These are phyloP conservation scores for Atractosteus spatula DNA, from an alignment of 2,113 vertebrate species.

Conservation along the genomic window DNA sequence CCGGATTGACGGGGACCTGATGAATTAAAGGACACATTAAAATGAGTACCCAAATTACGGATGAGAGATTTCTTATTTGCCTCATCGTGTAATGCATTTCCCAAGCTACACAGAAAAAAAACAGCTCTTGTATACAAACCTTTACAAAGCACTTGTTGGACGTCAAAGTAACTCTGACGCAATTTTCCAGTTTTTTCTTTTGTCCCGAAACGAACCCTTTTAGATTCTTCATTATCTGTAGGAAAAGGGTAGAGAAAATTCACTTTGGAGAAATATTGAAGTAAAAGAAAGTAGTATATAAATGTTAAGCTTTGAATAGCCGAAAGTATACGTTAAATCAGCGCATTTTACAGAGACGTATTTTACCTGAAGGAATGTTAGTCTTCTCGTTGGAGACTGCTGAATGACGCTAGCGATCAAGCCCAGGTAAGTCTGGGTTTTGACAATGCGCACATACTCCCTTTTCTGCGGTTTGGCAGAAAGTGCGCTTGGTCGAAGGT, in stretches of 20 bases:
- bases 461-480: too few relatives aligned
- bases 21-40: neutral
- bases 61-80: neutral
- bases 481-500: too few relatives aligned
- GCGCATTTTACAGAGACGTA: too few relatives aligned
- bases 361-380: conserved; percentile 73
- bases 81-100: neutral
- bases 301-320: neutral
- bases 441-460: conserved; percentile 59
- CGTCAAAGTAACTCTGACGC: conserved; percentile 57
- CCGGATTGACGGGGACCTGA: conserved; percentile 46
- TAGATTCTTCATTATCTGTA: conserved; percentile 54
- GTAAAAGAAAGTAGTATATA: neutral
- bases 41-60: too few relatives aligned
- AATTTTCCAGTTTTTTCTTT: conserved; percentile 44
- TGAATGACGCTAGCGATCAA: conserved; percentile 75
- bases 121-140: conserved; percentile 29
- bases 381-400: conserved; percentile 62
- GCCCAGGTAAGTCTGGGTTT: conserved; percentile 70
- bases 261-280: neutral
- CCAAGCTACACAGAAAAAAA: neutral
- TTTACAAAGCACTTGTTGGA: conserved; percentile 56
- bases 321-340: too few relatives aligned
- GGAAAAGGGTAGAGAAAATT: conserved; percentile 2
- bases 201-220: conserved; percentile 33